phyloP scores from a whole-genome alignment of 2,888 invertebrate genomes.

The Abscondita cerata region DNA sequence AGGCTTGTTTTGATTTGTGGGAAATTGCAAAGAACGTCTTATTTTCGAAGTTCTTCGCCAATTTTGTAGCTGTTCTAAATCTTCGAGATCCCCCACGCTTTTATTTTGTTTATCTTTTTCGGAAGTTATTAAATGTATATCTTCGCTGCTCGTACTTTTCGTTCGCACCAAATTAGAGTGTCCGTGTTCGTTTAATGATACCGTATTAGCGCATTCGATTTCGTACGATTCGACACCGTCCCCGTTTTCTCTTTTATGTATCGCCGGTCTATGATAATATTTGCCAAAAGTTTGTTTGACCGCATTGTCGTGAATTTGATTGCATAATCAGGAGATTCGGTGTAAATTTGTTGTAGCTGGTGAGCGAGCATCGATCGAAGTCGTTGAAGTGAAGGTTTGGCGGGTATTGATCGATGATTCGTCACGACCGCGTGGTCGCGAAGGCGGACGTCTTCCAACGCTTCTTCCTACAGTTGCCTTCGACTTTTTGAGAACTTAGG shows the following conservation, averaged over 20 bases:
- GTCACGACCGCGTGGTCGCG: constrained; percentile 54
- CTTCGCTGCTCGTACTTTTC: constrained; percentile 62
- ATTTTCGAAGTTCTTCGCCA: constrained; percentile 72
- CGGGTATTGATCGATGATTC: constrained; percentile 35
- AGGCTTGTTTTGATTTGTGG: constrained; percentile 57
- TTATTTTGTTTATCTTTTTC: constrained; percentile 48
- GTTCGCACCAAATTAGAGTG: constrained; percentile 51
- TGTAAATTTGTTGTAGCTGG: constrained; percentile 51
- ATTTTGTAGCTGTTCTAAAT: constrained; percentile 58
- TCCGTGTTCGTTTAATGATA: constrained; percentile 36
- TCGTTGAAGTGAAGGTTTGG: constrained; percentile 27
- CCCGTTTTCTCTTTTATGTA: constrained; percentile 47
- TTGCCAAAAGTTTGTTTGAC: constrained; percentile 53
- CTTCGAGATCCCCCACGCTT: constrained; percentile 53
- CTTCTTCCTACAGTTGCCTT: constrained; percentile 62
- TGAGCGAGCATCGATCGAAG: constrained; percentile 10
- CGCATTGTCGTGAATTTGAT: constrained; percentile 59
- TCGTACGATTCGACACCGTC: constrained; percentile 52
- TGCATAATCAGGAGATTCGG: constrained; percentile 59
- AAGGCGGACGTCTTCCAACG: constrained; percentile 61
- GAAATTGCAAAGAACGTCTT: constrained; percentile 72
- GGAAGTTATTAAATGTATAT: constrained; percentile 51
- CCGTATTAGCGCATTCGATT: constrained; percentile 42
- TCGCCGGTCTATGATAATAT: constrained; percentile 34
- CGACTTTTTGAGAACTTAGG: constrained; percentile 60